A percentile compares a stretch with the other conserved stretches of the same genome.
These are phyloP conservation scores for Calameuta idolon DNA, from an alignment of 2,888 invertebrate species.

Conservation along the genomic window DNA sequence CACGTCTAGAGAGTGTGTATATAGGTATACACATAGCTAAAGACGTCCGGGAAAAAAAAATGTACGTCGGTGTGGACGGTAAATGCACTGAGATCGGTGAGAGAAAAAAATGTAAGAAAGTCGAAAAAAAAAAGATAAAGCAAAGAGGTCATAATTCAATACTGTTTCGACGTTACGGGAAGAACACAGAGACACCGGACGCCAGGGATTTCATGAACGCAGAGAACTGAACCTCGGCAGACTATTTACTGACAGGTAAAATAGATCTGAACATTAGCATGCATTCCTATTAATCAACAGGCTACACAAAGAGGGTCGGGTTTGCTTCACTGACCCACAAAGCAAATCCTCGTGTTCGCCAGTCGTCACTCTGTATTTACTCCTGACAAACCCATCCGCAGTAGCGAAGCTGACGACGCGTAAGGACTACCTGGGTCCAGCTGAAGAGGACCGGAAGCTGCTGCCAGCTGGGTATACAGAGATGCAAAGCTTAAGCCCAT, in stretches of 20 bases:
- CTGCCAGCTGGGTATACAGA: not conserved
- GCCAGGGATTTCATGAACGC: not conserved
- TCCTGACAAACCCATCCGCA: slow-evolving; percentile 27
- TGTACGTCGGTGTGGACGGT: not conserved
- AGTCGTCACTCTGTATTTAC: slow-evolving; percentile 32
- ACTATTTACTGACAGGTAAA: not conserved
- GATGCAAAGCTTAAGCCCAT: not conserved
- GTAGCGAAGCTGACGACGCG: not conserved
- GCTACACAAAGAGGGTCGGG: slow-evolving; percentile 14
- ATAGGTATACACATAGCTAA: not conserved
- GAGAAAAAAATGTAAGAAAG: not conserved
- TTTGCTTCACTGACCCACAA: slow-evolving; percentile 29
- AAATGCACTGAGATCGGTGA: not conserved
- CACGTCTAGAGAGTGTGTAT: not conserved
- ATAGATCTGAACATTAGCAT: slow-evolving; percentile 26
- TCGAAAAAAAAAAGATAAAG: not conserved
- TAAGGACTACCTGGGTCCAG: not conserved
- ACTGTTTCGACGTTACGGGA: not conserved
- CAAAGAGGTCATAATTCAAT: not conserved
- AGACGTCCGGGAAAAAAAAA: not conserved
- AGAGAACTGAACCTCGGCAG: not conserved
- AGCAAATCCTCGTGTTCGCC: slow-evolving; percentile 34
- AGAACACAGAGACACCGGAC: not conserved
- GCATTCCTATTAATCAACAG: slow-evolving; percentile 39
- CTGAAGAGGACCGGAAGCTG: not conserved